Evolutionary conservation across 2,888 invertebrate species (phyloP), one percentile per base, ranked within the genome.

Genomic region (Drosophila mulleri): DNA sequence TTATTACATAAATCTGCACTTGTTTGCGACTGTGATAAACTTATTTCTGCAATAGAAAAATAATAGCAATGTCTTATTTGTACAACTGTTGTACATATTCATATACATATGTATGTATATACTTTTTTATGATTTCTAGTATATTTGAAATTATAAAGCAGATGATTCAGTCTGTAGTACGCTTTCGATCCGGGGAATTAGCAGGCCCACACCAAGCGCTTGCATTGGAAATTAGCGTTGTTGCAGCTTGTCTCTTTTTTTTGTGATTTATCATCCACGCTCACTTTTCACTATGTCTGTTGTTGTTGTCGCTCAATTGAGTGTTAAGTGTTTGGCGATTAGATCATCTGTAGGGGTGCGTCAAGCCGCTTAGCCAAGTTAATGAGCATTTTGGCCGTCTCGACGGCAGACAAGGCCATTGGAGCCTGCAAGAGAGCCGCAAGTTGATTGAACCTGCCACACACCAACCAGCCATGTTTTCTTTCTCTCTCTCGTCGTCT

Each of bases 361-460:
- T 80, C 80, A 79, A 79, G 76, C 80, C 71, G 80, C 80, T 80
- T 69, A 80, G 62, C 37, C 68, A 65, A 69, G 71, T 37, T 82
- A 81, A 80, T 76, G 71, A 80, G 61, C 57, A 53, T 65, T 64
- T 64, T 48, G 61, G 70, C 18, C 59, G 62, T 8, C 52, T 64
- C 32, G 58, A 52, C 77, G 47, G 61, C 68, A 68, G 75, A 50
- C 82, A 82, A 80, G 80, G 82, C 80, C 76, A 68, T 67, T 71
- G 52, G 53, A 79, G 74, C 79, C 77, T 78, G 70, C 35, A 32
- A 37, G 18, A 12, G n/a, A 16, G 16, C 3, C 23, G 45, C 42
- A 54, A 82, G 80, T 80, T 80, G 82, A 80, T 73, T 80, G 82
- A 82, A 82, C 80, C 66, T 82, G 79, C 75, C 53, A 56, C 76